Percentiles rank a stretch among this genome's conserved stretches.
These are phyloP conservation scores for Dendrocopos noguchii DNA, from an alignment of 2,113 vertebrate genomes.

Conservation along the genomic window DNA sequence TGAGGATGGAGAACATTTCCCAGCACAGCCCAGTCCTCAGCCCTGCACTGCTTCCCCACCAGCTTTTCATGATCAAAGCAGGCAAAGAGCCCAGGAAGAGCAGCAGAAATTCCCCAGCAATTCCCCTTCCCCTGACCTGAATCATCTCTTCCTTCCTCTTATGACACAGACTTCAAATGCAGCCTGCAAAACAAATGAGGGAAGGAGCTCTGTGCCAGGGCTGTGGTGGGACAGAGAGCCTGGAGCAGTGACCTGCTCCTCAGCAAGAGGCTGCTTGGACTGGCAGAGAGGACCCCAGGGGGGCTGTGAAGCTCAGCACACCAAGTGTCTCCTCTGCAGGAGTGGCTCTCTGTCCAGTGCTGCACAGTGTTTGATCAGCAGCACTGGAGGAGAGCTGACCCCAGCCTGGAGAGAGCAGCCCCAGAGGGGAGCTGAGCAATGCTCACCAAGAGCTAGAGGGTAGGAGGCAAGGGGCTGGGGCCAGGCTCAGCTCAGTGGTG, in stretches of 20 bases:
- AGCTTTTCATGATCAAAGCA: slow-evolving; percentile 15
- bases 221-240: background rate
- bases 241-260: background rate
- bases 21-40: background rate
- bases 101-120: background rate
- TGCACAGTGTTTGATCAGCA: no score
- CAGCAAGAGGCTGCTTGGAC: background rate
- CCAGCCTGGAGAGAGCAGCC: no score
- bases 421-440: no score
- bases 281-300: background rate
- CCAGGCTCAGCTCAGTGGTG: no score
- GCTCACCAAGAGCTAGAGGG: no score
- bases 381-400: no score
- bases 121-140: background rate
- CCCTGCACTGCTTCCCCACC: slow-evolving; percentile 21
- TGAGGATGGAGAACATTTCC: background rate
- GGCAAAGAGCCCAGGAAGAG: background rate
- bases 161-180: background rate
- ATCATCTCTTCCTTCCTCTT: background rate
- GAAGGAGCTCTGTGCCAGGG: background rate
- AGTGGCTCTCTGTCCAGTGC: no score
- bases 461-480: no score
- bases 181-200: background rate
- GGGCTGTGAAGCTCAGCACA: background rate
- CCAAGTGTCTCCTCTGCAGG: no score